Evolutionary conservation across 2,888 invertebrate species (phyloP).

Genomic region (Scotopteryx bipunctaria): DNA sequence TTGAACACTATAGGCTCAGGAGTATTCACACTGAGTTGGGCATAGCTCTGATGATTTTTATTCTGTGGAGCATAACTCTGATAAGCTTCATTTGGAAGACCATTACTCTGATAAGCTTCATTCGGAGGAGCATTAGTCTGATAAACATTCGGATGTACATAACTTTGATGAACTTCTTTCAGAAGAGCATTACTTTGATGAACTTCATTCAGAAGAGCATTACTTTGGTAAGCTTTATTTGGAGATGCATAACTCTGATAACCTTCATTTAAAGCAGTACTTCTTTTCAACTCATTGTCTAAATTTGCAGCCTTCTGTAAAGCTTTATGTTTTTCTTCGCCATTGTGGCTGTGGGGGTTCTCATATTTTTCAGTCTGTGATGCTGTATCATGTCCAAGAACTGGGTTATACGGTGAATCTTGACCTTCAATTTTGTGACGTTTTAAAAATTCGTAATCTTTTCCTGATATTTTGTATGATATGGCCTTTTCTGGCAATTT

Average conservation of each 20-base stretch:
- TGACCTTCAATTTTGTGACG: constrained; percentile 35
- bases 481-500: constrained; percentile 38
- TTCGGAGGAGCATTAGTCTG: too few species aligned
- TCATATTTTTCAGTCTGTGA: constrained; percentile 6
- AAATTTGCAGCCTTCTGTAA: not conserved
- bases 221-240: too few species aligned
- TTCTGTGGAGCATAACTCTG: too few species aligned
- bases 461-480: constrained; percentile 44
- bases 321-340: constrained; percentile 4
- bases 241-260: too few species aligned
- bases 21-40: constrained; percentile 10
- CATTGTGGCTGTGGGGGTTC: constrained; percentile 14
- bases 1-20: constrained; percentile 82
- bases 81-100: too few species aligned
- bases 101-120: too few species aligned
- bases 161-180: too few species aligned
- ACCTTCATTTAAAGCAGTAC: constrained; percentile 6
- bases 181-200: too few species aligned
- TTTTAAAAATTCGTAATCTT: constrained; percentile 45
- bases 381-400: constrained; percentile 13
- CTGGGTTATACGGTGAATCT: constrained; percentile 30
- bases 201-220: too few species aligned
- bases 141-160: too few species aligned
- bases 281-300: constrained; percentile 16
- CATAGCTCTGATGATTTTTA: constrained; percentile 13